phyloP scores from a whole-genome alignment of 2,888 invertebrate species.

The Machimus rusticus region DNA sequence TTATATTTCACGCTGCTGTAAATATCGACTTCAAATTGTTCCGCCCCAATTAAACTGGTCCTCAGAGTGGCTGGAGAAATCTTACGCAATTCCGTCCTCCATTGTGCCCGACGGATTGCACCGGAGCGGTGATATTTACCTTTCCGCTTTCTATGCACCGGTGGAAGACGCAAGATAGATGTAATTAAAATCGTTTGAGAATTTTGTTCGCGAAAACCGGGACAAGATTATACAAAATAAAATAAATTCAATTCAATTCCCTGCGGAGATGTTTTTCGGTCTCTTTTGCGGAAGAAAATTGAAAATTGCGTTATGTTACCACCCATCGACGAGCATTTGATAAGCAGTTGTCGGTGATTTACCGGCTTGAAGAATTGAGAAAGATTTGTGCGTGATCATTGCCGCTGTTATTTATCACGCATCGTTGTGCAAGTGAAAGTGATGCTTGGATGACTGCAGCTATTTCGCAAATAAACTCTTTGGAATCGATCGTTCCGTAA shows the following conservation, averaged over 20 bases:
- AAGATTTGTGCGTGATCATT: not conserved
- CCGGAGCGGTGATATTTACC: not conserved
- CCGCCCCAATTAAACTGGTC: not conserved
- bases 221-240: not conserved
- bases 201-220: not conserved
- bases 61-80: not conserved
- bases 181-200: not conserved
- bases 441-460: not conserved
- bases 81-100: not conserved
- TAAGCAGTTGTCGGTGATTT: not conserved
- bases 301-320: not conserved
- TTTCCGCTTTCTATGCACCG: not conserved
- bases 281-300: not conserved
- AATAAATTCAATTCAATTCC: not conserved
- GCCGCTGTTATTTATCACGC: not conserved
- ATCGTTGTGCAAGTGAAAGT: not conserved
- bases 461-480: not conserved
- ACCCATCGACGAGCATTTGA: not conserved
- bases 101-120: not conserved
- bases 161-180: not conserved
- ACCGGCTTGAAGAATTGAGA: not conserved
- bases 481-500: not conserved
- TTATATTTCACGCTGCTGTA: not conserved
- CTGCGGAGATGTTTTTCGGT: not conserved
- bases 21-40: not conserved